These are phyloP conservation scores for Pachydiplax longipennis DNA, from an alignment of 2,888 invertebrate genomes.

Conservation along the genomic window DNA sequence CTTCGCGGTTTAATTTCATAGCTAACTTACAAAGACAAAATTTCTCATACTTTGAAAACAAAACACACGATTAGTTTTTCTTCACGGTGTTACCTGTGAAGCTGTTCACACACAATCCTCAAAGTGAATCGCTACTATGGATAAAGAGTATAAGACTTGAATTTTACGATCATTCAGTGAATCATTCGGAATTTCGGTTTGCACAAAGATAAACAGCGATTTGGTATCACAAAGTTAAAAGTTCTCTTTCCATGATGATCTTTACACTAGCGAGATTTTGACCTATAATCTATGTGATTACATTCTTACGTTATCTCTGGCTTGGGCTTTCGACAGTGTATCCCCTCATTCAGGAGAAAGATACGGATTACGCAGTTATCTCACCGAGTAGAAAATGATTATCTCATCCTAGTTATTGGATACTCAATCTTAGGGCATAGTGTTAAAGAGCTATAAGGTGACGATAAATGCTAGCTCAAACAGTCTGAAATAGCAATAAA, in stretches of 20 bases:
- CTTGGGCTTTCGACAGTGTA: neutral
- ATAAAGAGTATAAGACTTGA: too few species aligned
- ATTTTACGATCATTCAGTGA: too few species aligned
- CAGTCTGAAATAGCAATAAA: too few species aligned
- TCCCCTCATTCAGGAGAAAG: neutral
- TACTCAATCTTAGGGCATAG: too few species aligned
- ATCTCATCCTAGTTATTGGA: neutral
- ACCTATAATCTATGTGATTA: constrained; percentile 1
- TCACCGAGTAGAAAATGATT: neutral
- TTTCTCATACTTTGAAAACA: neutral
- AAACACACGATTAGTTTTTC: neutral
- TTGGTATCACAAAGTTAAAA: neutral
- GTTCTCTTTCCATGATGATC: neutral
- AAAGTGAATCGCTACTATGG: too few species aligned
- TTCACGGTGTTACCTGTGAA: too few species aligned
- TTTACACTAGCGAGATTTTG: neutral
- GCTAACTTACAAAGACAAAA: neutral
- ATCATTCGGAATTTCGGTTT: neutral
- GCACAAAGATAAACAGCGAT: neutral
- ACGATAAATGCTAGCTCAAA: too few species aligned
- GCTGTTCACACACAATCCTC: too few species aligned
- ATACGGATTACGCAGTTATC: neutral
- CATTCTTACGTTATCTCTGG: neutral
- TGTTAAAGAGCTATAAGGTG: too few species aligned
- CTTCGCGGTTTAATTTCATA: neutral